Evolutionary conservation across 2,888 invertebrate genomes (phyloP).

Genomic region (Himalopsyche anomala): DNA sequence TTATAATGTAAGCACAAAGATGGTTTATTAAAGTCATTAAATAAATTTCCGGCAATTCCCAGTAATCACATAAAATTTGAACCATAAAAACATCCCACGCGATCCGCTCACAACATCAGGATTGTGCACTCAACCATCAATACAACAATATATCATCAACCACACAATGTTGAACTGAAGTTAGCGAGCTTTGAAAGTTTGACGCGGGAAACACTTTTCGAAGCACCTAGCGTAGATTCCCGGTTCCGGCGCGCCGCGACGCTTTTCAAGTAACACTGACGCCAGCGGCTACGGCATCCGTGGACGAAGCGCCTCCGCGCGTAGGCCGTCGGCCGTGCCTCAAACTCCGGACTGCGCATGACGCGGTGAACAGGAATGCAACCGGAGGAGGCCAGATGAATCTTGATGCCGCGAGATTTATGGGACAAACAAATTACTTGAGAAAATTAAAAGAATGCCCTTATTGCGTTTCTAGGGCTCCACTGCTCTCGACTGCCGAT

Average conservation of each 20-base stretch:
- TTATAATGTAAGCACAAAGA: neutral
- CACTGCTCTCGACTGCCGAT: neutral
- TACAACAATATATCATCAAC: neutral
- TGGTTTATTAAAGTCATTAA: neutral
- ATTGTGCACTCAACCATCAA: neutral
- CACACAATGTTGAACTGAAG: constrained; percentile 35
- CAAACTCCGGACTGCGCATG: neutral
- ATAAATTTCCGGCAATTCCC: neutral
- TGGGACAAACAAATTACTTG: constrained; percentile 27
- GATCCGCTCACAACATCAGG: neutral
- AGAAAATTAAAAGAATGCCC: constrained; percentile 31
- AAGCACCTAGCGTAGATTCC: constrained; percentile 2
- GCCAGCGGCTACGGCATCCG: constrained; percentile 19
- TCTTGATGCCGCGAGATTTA: constrained; percentile 41
- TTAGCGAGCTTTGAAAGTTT: constrained; percentile 27
- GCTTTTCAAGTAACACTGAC: constrained; percentile 42
- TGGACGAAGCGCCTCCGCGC: neutral
- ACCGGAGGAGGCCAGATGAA: constrained; percentile 12
- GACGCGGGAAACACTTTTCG: constrained; percentile 23
- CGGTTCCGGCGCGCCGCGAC: constrained; percentile 23
- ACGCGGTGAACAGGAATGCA: constrained; percentile 22
- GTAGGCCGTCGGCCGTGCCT: neutral
- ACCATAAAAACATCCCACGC: neutral
- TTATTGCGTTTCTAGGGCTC: neutral
- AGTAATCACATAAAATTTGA: constrained; percentile 2